Evolutionary conservation across 2,888 invertebrate species (phyloP).

Genomic region (Lithophane semibrunnea): DNA sequence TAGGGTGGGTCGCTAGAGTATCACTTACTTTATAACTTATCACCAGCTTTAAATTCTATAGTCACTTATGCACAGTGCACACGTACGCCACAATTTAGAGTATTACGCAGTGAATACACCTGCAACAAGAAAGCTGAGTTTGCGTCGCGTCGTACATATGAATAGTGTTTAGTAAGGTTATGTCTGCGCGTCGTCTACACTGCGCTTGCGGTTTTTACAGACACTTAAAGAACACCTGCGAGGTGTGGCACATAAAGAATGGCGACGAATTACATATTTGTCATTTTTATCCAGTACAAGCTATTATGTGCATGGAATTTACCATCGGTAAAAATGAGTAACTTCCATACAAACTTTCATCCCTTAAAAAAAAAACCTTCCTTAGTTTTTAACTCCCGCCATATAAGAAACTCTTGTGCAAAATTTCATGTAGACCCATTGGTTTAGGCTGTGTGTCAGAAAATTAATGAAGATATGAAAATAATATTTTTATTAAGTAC

Average conservation of each 20-base stretch:
- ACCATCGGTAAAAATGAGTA: not conserved
- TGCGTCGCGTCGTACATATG: constrained; percentile 41
- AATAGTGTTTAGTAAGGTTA: constrained; percentile 30
- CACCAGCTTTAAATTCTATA: constrained; percentile 1
- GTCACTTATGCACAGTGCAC: not conserved
- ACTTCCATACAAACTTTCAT: too few species aligned
- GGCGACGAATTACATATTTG: not conserved
- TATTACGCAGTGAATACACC: not conserved
- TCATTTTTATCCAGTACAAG: not conserved
- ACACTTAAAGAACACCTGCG: constrained; percentile 14
- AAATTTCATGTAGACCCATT: too few species aligned
- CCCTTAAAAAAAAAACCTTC: not conserved
- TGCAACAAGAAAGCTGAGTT: constrained; percentile 38
- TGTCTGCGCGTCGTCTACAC: constrained; percentile 28
- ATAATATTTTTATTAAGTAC: not conserved
- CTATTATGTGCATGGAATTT: not conserved
- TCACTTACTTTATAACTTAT: not conserved
- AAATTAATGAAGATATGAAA: not conserved
- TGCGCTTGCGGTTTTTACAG: constrained; percentile 64
- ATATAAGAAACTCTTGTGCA: too few species aligned
- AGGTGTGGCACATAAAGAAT: constrained; percentile 1
- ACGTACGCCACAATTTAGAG: constrained; percentile 2
- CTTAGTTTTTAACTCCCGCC: too few species aligned
- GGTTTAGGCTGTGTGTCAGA: not conserved
- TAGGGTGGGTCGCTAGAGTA: too few species aligned